These are phyloP conservation scores for Chitala chitala DNA, from an alignment of 2,113 vertebrate species.

Conservation along the genomic window DNA sequence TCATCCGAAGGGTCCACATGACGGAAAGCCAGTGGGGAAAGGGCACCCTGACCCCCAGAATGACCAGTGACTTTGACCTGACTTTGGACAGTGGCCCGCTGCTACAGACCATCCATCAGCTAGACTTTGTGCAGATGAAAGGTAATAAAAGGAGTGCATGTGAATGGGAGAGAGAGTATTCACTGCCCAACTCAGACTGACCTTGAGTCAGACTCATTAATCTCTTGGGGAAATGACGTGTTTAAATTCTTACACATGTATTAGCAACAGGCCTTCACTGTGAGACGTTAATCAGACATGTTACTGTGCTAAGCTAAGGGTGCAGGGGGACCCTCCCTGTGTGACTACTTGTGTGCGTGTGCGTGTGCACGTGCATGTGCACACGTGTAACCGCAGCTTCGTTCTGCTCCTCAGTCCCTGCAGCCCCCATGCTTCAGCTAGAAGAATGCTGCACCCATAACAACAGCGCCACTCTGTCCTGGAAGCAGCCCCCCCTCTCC, in stretches of 20 bases:
- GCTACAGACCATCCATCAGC: constrained; percentile 93
- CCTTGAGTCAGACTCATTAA: not conserved
- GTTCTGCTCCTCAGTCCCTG: constrained; percentile 80
- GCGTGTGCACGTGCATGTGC: constrained; percentile 13
- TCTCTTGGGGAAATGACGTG: not conserved
- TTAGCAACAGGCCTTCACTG: no score
- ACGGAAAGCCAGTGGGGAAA: constrained; percentile 97
- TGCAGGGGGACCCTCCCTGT: no score
- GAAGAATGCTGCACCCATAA: constrained; percentile 96
- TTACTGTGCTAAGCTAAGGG: not conserved
- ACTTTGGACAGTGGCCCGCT: constrained; percentile 91
- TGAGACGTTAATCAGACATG: no score
- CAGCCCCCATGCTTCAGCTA: constrained; percentile 90
- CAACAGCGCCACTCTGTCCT: constrained; percentile 94
- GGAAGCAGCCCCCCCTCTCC: constrained; percentile 95
- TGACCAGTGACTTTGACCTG: constrained; percentile 96
- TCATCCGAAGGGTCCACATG: constrained; percentile 92
- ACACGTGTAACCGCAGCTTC: constrained; percentile 53
- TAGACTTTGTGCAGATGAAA: constrained; percentile 98
- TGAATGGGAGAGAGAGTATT: not conserved
- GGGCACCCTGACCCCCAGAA: constrained; percentile 87
- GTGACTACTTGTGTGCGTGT: no score
- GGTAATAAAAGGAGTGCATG: constrained; percentile 53
- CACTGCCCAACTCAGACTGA: not conserved
- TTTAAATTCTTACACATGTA: not conserved